Conservation (phyloP, 2,888 invertebrate genomes). For the Tetramorium bicarinatum region DNA sequence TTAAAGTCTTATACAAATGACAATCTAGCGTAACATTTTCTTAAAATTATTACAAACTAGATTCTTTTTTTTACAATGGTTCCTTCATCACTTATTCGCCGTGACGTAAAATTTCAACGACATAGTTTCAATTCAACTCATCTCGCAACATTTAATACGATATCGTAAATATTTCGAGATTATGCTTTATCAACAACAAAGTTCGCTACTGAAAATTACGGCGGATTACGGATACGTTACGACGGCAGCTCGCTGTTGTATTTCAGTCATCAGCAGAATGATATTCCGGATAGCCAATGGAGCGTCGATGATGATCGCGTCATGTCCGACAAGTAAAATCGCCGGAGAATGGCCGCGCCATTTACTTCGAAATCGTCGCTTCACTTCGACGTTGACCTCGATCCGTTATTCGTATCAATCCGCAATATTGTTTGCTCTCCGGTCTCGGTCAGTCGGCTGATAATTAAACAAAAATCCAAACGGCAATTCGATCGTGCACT, state of each 20-base stretch:
- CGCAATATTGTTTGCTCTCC: not conserved
- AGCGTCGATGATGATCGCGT: conserved; percentile 19
- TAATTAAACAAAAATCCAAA: conserved; percentile 20
- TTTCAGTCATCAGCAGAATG: conserved; percentile 12
- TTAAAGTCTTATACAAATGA: not conserved
- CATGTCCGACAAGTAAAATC: conserved; percentile 17
- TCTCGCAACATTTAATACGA: not conserved
- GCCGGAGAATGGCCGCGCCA: conserved; percentile 23
- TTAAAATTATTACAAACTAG: not conserved
- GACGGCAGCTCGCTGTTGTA: not conserved
- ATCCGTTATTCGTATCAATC: conserved; percentile 11
- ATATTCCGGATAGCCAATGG: conserved; percentile 29
- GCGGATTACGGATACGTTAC: not conserved
- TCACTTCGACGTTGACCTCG: conserved; percentile 8
- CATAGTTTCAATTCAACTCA: not conserved
- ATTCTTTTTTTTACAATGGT: not conserved
- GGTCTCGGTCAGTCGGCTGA: not conserved
- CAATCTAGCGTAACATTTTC: not conserved
- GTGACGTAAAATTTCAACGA: not conserved
- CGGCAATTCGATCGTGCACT: not conserved
- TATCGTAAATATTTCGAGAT: not conserved
- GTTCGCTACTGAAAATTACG: not conserved
- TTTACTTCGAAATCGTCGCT: conserved; percentile 35
- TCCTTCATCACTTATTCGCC: not conserved
- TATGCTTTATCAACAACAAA: conserved; percentile 3